Conservation (phyloP, 2,797 vertebrate genomes). For the Sebastolobus alascanus region DNA sequence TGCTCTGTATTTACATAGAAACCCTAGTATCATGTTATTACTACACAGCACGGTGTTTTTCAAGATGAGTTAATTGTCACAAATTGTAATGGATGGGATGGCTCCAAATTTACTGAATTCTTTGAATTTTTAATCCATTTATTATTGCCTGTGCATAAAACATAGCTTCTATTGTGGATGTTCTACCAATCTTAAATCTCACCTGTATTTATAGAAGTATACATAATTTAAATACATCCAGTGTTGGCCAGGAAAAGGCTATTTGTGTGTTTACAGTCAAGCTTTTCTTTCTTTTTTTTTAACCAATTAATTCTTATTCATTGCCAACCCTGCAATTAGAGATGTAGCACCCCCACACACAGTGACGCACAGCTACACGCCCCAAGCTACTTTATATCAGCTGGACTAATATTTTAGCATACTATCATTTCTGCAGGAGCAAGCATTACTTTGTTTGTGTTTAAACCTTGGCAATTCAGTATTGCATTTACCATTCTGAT, state of each 20-base stretch:
- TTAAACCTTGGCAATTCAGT: background rate
- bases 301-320: slow-evolving; percentile 18
- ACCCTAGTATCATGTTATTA: background rate
- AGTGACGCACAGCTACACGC: slow-evolving; percentile 12
- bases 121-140: background rate
- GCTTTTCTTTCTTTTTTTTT: background rate
- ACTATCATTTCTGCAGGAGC: slow-evolving; percentile 6
- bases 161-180: background rate
- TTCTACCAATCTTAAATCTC: background rate
- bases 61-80: background rate
- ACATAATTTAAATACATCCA: background rate
- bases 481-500: background rate
- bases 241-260: background rate
- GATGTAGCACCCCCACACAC: slow-evolving; percentile 24
- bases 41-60: slow-evolving; percentile 8
- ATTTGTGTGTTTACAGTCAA: slow-evolving; percentile 17
- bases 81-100: background rate
- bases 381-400: slow-evolving; percentile 7
- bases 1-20: slow-evolving; percentile 27
- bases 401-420: slow-evolving; percentile 5
- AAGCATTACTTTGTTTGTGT: background rate
- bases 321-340: slow-evolving; percentile 27
- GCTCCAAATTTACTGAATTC: background rate
- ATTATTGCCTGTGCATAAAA: background rate
- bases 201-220: background rate